Evolutionary conservation across 2,888 invertebrate species (phyloP), one percentile per base, ranked within the genome.

Genomic region (Torymus aiolomorphi): DNA sequence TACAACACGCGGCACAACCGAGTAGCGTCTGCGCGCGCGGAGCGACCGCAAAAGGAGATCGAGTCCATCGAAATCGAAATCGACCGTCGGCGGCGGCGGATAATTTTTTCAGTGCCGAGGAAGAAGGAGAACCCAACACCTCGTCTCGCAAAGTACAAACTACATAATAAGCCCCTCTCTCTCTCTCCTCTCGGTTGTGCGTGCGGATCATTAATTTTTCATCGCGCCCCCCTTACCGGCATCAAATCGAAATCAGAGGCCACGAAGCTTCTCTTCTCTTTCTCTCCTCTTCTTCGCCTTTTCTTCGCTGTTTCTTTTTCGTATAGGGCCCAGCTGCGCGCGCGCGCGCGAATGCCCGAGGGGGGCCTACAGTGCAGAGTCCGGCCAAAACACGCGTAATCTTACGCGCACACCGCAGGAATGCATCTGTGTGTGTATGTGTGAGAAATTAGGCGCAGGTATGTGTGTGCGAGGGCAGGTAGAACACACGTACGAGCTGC

Each of bases 331-430:
- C 16, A 3, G 56, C 24, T 14, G 14, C 24, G 3, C 5, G 49
- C 24, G 3, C 5, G 49, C 63, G 16, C 42, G 42, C 42, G 42
- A 42, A 42, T 42, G 42, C 42, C 42, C 42, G 42, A 42, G 42
- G 42, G 42, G 42, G 42, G 5, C 8, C 52, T 20, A 2, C 20
- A 20, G 20, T 20, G 20, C 20, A 20, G 20, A 2, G 14, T 56
- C 42, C 16, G 11, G 52, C 63, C 42, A 79, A 78, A 79, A 79
- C 66, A 71, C 52, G 75, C 75, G 73, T 78, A 78, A 78, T 78
- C 69, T 63, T 14, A 52, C 71, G 71, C 56, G 42, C 56, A 20
- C 52, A 61, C 77, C 77, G 16, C 51, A 42, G 65, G 72, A 66
- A 61, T 72, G 77, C 52, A 31, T n/a, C 54, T 42, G 13, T 16